Evolutionary conservation across 2,888 invertebrate species (phyloP), one percentile per base, ranked within the genome.

Genomic region (Watsonalla cultraria): DNA sequence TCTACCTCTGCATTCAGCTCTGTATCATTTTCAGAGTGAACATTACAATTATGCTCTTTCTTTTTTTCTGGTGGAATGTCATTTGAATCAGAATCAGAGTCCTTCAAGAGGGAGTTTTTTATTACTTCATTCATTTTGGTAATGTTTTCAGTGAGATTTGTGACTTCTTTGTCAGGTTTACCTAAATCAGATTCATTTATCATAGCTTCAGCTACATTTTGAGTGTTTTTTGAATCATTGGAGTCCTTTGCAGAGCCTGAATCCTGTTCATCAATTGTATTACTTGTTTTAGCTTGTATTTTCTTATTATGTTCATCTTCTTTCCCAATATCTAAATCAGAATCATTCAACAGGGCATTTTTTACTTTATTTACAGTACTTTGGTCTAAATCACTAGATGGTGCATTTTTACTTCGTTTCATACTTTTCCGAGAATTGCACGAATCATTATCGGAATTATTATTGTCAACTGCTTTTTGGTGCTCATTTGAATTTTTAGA

Each of bases 271-370:
- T 11, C 11, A 11, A 11, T 8, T 7, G 5, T 37, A 7, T 37
- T 11, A 42, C 4, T 11, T 42, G 5, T 42, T 42, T 42, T 42
- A 11, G 42, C 42, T 42, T 42, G 2, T 6, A 6, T 6, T 6
- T 35, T 7, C 13, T 45, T 53, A 33, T 56, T 42, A 59, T 37
- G 60, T 11, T 42, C 5, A 11, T 11, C 11, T 42, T 11, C 11
- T 42, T 11, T 42, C 4, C 11, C 11, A 11, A 11, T 55, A 53
- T 73, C 73, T 35, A 73, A 66, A 33, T 72, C 76, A 34, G 74
- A 76, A 53, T 76, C 76, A 66, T 66, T 54, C 6, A 76, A 56
- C 54, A 76, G 58, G 34, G 67, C 68, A 54, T 63, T 68, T 60
- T 74, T 77, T 6, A 70, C 65, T 59, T 69, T 62, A 54, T 64